Evolutionary conservation across 2,797 vertebrate genomes (phyloP).

Genomic region (Hylomyscus alleni): DNA sequence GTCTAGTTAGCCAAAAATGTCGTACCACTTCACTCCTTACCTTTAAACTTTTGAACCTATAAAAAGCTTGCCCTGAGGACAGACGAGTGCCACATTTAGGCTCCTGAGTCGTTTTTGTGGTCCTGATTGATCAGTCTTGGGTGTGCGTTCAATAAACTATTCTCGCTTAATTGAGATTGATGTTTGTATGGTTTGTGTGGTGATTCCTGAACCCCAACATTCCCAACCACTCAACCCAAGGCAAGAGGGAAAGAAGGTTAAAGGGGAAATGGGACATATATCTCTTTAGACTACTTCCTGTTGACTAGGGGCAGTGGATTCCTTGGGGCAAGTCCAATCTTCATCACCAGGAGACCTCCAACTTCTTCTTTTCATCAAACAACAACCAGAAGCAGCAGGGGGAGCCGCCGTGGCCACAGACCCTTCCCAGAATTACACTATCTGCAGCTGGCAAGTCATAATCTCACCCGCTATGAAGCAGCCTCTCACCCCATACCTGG

Average conservation of each 20-base stretch:
- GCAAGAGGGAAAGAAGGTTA: not conserved
- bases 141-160: not conserved
- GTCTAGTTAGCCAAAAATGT: not conserved
- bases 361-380: not conserved
- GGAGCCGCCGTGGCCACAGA: not conserved
- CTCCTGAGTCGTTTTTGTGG: not conserved
- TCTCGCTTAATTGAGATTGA: not conserved
- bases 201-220: not conserved
- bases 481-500: not conserved
- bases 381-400: not conserved
- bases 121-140: not conserved
- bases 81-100: not conserved
- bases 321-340: not conserved
- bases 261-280: not conserved
- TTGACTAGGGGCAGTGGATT: not conserved
- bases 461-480: not conserved
- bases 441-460: not conserved
- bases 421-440: not conserved
- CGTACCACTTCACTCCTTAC: not conserved
- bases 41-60: not conserved
- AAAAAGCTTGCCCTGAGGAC: not conserved
- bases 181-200: not conserved
- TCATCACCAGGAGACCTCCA: not conserved
- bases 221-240: not conserved
- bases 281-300: not conserved